phyloP scores from a whole-genome alignment of 2,888 invertebrate genomes.

The Allophyes oxyacanthae region DNA sequence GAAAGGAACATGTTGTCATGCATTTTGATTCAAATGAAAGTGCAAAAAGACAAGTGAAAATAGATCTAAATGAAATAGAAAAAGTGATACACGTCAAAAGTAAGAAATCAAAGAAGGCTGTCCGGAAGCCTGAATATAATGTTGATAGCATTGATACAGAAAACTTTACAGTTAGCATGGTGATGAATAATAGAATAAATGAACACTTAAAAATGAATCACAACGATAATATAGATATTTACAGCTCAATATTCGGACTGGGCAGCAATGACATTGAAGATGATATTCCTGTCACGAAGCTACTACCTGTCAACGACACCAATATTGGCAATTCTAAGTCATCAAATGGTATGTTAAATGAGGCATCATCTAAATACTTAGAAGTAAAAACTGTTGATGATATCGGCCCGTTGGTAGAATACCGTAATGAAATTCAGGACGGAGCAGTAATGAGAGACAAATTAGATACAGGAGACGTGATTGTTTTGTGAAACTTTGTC shows the following conservation, averaged over 20 bases:
- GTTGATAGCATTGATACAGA: constrained; percentile 55
- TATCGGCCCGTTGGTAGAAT: background rate
- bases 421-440: constrained; percentile 33
- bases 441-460: constrained; percentile 12
- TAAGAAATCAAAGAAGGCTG: constrained; percentile 14
- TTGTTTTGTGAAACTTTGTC: constrained; percentile 36
- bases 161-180: constrained; percentile 53
- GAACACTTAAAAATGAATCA: constrained; percentile 2
- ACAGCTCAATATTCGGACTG: constrained; percentile 44
- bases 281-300: constrained; percentile 37
- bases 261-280: constrained; percentile 47
- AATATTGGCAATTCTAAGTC: constrained; percentile 2
- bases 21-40: constrained; percentile 74
- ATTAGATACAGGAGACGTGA: constrained; percentile 25
- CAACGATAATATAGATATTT: constrained; percentile 17
- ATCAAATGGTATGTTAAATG: constrained; percentile 1
- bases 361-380: background rate
- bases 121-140: constrained; percentile 50
- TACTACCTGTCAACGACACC: constrained; percentile 39
- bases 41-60: constrained; percentile 58
- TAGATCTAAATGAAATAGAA: constrained; percentile 64
- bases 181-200: constrained; percentile 28
- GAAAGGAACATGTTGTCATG: constrained; percentile 39
- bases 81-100: constrained; percentile 58
- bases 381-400: background rate